Evolutionary conservation across 2,797 vertebrate species (phyloP), one percentile per base, ranked within the genome.

Genomic region (Brachymystax lenok): DNA sequence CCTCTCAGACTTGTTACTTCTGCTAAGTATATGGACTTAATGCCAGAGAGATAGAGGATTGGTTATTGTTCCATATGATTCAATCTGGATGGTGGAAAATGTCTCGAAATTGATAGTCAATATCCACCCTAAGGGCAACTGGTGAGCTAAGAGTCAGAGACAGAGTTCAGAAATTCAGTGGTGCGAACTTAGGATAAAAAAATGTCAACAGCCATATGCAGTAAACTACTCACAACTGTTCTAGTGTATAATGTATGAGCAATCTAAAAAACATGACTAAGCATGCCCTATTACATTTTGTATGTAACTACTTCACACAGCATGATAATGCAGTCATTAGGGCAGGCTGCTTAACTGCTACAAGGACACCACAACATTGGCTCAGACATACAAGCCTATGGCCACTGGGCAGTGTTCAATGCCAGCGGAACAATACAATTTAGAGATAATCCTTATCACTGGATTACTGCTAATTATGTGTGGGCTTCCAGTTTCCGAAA

Each of bases 401-500:
- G 64, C 24, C 16, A 19, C 28, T 67, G 64, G 64, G 64, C 28
- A 67, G 64, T 30, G 64, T 30, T 67, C 28, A 67, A 28, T 17
- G 28, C 64, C 64, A 30, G 27, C 8, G 28, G 64, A 28, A 67
- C 64, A 67, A 67, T 67, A 67, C 27, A 24, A 33, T 67, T 30
- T 28, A 30, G 28, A 67, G 64, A 67, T 67, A 33, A 67, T 67
- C 16, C 64, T 16, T 28, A 67, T 67, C 64, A 6, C 27, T 67
- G 64, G 64, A 67, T 67, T 67, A 33, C 16, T 33, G 28, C 64
- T 30, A 33, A 67, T 67, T 17, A 33, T 33, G 16, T 30, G 64
- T 67, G 64, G 64, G 64, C 64, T 67, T 67, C 16, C 64, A 67
- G 24, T 66, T 66, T 30, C 63, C 27, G 13, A 66, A 66, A 21